Evolutionary conservation across 1,140 invertebrate species (phyloP), one percentile per base, ranked within the genome.

Genomic region (Lutraria rhynchaena): DNA sequence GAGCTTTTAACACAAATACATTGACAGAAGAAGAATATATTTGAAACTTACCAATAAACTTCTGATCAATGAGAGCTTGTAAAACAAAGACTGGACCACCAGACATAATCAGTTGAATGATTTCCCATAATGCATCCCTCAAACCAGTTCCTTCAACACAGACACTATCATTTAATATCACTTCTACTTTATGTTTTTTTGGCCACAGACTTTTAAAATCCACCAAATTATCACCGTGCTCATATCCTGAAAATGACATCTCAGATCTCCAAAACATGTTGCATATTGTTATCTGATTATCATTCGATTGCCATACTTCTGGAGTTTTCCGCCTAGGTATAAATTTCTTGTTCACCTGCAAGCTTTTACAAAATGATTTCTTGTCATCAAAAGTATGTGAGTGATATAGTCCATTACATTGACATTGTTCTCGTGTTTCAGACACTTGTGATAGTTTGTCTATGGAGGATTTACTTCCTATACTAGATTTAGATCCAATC

Each of bases 41-140:
- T 15, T 5, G 31, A 3, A 11, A 77, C 75, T 67, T 57, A 77
- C 75, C 35, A 1, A 77, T 65, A 55, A 55, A 55, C 53, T 63
- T 65, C 61, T 49, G 35, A 22, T 77, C 75, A 19, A 77, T 22
- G 29, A 77, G 63, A 3, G 44, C 19, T 29, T 65, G n/a, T 15
- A 77, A 44, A 0, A 67, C 46, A n/a, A 7, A 53, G 3, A 55
- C 51, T 22, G 75, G 60, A 3, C 75, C 75, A 37, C 37, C 75
- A 33, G 46, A 46, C 46, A 67, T 11, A 13, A 67, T 13, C 13
- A 77, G 61, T 13, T 33, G 0, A 55, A 58, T 65, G 2, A 77
- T 15, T 46, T 77, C 75, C 75, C 61, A 77, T 49, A 77, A 46
- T 55, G 75, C 60, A 63, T 41, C 75, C 41, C 75, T 77, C 13